A percentile compares a stretch with the other conserved stretches of the same genome.
These are phyloP conservation scores for Callopanchax toddi DNA, from an alignment of 2,113 vertebrate species.

Conservation along the genomic window DNA sequence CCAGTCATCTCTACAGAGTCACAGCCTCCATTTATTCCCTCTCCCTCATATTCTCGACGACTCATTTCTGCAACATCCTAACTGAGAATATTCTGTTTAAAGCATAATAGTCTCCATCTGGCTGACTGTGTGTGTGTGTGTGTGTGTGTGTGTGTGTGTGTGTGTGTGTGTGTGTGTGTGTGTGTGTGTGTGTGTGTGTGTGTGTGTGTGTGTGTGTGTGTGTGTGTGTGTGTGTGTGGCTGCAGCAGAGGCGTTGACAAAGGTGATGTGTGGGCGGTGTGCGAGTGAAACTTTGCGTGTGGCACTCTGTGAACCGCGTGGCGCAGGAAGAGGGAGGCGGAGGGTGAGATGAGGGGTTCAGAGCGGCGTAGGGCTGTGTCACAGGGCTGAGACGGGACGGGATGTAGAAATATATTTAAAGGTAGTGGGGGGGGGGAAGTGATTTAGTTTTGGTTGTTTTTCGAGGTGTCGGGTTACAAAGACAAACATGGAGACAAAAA, in stretches of 20 bases:
- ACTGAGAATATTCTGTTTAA: conserved; percentile 55
- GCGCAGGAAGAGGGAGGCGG: conserved; percentile 26
- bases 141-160: conserved; percentile 1
- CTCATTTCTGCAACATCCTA: conserved; percentile 44
- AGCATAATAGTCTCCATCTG: conserved; percentile 45
- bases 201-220: too few species aligned
- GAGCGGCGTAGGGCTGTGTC: conserved; percentile 42
- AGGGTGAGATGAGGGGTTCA: conserved; percentile 53
- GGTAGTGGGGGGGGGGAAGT: too few species aligned
- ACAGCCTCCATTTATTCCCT: conserved; percentile 36
- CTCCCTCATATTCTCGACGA: conserved; percentile 36
- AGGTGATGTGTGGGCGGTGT: conserved; percentile 47
- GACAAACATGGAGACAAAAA: too few species aligned
- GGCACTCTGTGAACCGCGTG: conserved; percentile 1
- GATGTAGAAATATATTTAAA: conserved; percentile 21
- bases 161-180: neutral
- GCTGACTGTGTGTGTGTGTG: conserved; percentile 14
- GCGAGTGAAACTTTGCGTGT: conserved; percentile 14
- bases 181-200: neutral
- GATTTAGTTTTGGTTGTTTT: too few species aligned
- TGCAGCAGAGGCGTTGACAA: conserved; percentile 31
- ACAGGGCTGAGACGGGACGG: neutral
- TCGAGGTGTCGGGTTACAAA: too few species aligned
- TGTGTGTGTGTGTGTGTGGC: too few species aligned
- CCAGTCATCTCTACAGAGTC: conserved; percentile 56